Conservation (phyloP, 2,888 invertebrate genomes). For the Trichopria drosophilae region DNA sequence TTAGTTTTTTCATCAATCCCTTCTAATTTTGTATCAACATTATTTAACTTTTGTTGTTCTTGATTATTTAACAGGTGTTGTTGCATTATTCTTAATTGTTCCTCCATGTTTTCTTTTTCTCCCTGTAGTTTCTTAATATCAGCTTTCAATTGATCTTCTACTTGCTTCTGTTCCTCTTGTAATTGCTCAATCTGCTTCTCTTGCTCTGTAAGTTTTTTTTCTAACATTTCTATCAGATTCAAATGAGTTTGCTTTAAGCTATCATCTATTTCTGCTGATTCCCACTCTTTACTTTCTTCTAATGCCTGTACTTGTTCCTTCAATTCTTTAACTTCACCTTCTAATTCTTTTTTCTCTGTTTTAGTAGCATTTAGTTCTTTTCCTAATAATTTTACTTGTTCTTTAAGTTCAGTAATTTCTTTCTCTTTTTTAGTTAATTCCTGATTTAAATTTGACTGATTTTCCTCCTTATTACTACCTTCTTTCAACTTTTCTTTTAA, state of each 20-base stretch:
- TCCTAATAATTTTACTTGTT: constrained; percentile 7
- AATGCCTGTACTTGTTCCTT: constrained; percentile 5
- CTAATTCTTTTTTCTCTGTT: constrained; percentile 10
- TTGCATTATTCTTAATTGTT: too few relatives aligned
- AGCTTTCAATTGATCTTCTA: too few relatives aligned
- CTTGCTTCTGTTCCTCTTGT: too few relatives aligned
- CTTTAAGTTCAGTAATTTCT: constrained; percentile 9
- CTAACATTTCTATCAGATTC: too few relatives aligned
- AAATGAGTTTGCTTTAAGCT: constrained; percentile 11
- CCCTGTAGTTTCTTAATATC: too few relatives aligned
- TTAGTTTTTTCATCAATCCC: constrained; percentile 4
- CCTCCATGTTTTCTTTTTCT: too few relatives aligned
- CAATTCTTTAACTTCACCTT: constrained; percentile 12
- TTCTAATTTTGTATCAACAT: constrained; percentile 3
- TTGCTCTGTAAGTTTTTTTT: too few relatives aligned
- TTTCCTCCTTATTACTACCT: constrained; percentile 5
- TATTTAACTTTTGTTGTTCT: constrained; percentile 3
- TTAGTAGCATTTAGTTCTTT: constrained; percentile 9
- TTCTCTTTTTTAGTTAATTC: constrained; percentile 9
- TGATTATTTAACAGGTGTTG: constrained; percentile 11
- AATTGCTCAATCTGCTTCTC: too few relatives aligned
- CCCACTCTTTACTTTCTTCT: constrained; percentile 14
- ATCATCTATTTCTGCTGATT: constrained; percentile 13
- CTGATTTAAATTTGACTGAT: constrained; percentile 7
- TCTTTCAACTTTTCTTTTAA: constrained; percentile 1